These are phyloP conservation scores for Romanogobio albipinnatus DNA, from an alignment of 2,113 vertebrate genomes.

Conservation along the genomic window DNA sequence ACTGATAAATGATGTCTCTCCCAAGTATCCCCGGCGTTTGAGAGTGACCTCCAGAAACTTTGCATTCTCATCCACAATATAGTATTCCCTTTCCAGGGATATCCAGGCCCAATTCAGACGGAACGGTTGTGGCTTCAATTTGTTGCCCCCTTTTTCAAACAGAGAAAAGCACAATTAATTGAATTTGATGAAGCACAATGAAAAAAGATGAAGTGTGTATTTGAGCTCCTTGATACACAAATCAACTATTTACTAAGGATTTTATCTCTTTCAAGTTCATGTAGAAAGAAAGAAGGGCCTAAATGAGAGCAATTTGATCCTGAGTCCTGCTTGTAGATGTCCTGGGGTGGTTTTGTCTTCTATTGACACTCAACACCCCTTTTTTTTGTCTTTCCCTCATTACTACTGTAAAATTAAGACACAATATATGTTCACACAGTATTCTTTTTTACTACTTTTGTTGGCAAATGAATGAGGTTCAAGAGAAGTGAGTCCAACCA, in stretches of 20 bases:
- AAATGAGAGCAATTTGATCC: not conserved
- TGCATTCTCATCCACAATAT: constrained; percentile 81
- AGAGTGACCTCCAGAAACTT: constrained; percentile 83
- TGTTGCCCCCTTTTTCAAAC: constrained; percentile 76
- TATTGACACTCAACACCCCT: not conserved
- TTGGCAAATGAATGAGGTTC: not conserved
- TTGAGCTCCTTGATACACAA: not conserved
- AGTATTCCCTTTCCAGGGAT: constrained; percentile 83
- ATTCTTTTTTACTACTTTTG: not conserved
- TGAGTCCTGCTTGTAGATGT: not conserved
- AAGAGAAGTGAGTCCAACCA: not conserved
- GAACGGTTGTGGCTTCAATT: constrained; percentile 80
- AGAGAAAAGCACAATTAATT: constrained; percentile 19
- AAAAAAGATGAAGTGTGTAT: not conserved
- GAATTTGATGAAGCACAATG: not conserved
- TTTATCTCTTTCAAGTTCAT: constrained; percentile 2
- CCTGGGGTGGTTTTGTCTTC: not conserved
- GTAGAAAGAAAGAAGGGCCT: not conserved
- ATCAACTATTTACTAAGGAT: not conserved
- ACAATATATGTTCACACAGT: not conserved
- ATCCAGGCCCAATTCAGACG: constrained; percentile 87
- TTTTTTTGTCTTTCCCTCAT: not conserved
- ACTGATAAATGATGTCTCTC: constrained; percentile 86
- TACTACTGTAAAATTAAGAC: not conserved
- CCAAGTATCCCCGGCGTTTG: constrained; percentile 80